Evolutionary conservation across 2,113 vertebrate species (phyloP).

Genomic region (Phodopus roborovskii): DNA sequence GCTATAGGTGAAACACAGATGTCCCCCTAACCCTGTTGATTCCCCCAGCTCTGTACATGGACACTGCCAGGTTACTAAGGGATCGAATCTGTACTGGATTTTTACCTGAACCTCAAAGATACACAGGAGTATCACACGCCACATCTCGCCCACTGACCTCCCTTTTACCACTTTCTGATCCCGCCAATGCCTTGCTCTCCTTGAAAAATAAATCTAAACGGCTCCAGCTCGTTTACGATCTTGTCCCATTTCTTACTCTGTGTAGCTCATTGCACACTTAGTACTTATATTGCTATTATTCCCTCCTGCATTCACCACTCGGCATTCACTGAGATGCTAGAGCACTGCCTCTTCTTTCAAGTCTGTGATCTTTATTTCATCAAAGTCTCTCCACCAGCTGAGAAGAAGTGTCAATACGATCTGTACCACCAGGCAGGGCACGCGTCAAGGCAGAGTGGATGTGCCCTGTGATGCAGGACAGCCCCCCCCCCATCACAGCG

Average conservation of each 20-base stretch:
- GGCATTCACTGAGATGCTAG: conserved; percentile 19
- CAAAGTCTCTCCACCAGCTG: neutral
- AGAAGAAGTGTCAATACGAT: neutral
- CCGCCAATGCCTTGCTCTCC: neutral
- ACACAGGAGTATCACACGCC: neutral
- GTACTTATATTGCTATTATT: conserved; percentile 17
- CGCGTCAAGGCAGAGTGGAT: neutral
- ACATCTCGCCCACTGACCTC: conserved; percentile 14
- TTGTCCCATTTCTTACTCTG: conserved; percentile 14
- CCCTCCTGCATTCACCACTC: neutral
- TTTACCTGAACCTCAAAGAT: neutral
- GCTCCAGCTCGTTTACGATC: conserved; percentile 4
- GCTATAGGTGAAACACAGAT: neutral
- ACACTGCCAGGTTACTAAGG: neutral
- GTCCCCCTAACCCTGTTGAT: neutral
- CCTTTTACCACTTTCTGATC: conserved; percentile 25
- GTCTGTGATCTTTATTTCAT: neutral
- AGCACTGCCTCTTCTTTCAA: neutral
- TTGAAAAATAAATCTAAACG: conserved; percentile 50
- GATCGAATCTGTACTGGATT: neutral
- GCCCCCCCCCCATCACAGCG: neutral
- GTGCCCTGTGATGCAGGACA: neutral
- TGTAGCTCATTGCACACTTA: conserved; percentile 35
- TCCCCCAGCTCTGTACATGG: neutral
- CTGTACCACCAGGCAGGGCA: neutral